Evolutionary conservation across 2,113 vertebrate species (phyloP), one percentile per base, ranked within the genome.

Genomic region (Cyanoderma ruficeps): DNA sequence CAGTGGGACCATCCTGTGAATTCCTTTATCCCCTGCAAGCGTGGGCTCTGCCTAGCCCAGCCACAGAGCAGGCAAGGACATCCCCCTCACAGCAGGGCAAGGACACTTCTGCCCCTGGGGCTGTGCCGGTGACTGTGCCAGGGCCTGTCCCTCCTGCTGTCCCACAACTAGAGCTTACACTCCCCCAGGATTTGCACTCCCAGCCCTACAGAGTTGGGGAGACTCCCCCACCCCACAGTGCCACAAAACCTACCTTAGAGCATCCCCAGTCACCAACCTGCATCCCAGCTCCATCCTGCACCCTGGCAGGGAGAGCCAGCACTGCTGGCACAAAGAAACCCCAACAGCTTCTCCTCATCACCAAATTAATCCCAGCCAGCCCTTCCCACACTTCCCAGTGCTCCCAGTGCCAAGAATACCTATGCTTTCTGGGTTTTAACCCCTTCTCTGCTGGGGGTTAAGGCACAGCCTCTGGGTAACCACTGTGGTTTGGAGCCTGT

Each of bases 401-500:
- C 42, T 82, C 93, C 75, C 74, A 75, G 28, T 12, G 31, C 49
- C 53, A 22, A 11, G 5, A 75, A 5, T 41, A 94, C 87, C 72
- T 70, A 5, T 55, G 15, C 28, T 5, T 80, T 9, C 28, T 30
- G 80, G 50, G 57, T 15, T 83, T 93, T 95, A 89, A 92, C n/a
- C 55, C 76, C 15, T 50, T 72, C 76, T 42, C 63, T 14, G 21
- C 80, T 52, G 68, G 24, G 41, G 15, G 10, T 59, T 47, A 28
- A 47, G 57, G 59, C 49, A 19, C 31, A 41, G 18, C 30, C 50
- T 50, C n/a, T 15, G 67, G 24, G 37, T 35, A 22, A 47, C 22
- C 7, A 0, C 10, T 0, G 0, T 0, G 2, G 10, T 52, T 89
- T 1, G 10, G 42, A 89, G 69, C 31, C n/a, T 37, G 30, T 3